Percentiles rank a stretch among this genome's conserved stretches.
Evolutionary conservation across 2,888 invertebrate species (phyloP).

Genomic region (Dicyrtomina minuta): DNA sequence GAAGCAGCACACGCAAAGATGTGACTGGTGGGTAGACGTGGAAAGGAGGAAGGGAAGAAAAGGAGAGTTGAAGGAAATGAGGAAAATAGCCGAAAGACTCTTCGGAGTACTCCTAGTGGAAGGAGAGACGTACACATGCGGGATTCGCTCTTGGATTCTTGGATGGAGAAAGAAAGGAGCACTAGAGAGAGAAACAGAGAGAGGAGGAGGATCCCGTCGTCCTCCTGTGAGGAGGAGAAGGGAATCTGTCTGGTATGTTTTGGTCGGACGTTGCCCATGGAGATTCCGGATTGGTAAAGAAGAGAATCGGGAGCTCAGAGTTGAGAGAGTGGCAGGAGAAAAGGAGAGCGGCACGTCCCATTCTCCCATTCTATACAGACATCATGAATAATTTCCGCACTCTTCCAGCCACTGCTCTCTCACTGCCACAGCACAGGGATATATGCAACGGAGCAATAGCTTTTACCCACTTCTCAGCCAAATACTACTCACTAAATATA

Average conservation of each 20-base stretch:
- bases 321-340: conserved; percentile 31
- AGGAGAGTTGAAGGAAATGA: neutral
- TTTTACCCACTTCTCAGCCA: conserved; percentile 25
- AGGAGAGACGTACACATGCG: conserved; percentile 37
- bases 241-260: conserved; percentile 36
- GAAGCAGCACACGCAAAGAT: conserved; percentile 37
- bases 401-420: conserved; percentile 29
- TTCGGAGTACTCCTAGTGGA: conserved; percentile 10
- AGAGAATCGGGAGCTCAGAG: conserved; percentile 22
- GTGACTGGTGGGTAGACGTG: conserved; percentile 30
- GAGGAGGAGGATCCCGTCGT: conserved; percentile 25
- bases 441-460: no score
- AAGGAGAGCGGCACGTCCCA: conserved; percentile 41
- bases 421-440: no score
- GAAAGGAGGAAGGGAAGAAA: conserved; percentile 15
- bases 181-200: conserved; percentile 24
- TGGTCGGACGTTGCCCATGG: conserved; percentile 39
- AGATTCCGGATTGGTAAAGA: conserved; percentile 37
- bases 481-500: conserved; percentile 13
- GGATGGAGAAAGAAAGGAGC: conserved; percentile 39
- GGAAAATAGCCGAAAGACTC: conserved; percentile 4
- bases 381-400: conserved; percentile 43
- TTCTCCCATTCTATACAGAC: conserved; percentile 41
- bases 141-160: conserved; percentile 31
- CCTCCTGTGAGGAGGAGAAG: conserved; percentile 34